Base-by-base conservation (phyloP, 2,113 vertebrate species). In the Poeciliopsis occidentalis region DNA sequence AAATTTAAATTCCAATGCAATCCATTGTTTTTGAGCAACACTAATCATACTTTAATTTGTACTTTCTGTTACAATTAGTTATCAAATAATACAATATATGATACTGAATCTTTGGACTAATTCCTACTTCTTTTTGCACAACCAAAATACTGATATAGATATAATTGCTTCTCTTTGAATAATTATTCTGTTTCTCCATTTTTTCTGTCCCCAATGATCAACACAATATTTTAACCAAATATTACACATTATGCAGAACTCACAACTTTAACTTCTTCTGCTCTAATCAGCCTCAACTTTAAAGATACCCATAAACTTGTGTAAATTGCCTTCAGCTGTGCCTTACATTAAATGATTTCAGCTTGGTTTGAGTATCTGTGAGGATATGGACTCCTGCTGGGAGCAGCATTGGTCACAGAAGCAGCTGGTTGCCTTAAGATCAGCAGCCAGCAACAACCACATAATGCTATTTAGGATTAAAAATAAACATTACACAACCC, bases 351-450 rank as follows among this genome's bases (percentile, higher is more conserved):
- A 57, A 57, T n/a, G 8, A n/a, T 57, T 57, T 57, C 51, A 57
- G 51, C 74, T 82, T 71, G 44, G 82, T 79, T 72, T 61, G 64
- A 29, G 73, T 66, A 76, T 63, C 77, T 37, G 17, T 7, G 51
- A 24, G 19, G 17, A 24, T 57, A 57, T 10, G 57, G 27, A 71
- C 74, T 73, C 39, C 39, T 87, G 75, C 85, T 83, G 60, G 62
- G 73, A 84, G 82, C 85, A 86, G 71, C 19, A 5, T 51, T 51
- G 76, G 83, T 78, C 71, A 87, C 37, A 70, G 69, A 76, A 85
- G 76, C 80, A 87, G 85, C 85, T 91, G 87, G 73, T 67, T 73
- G 44, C 41, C 8, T 79, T 85, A 83, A 85, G 73, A 37, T 26
- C 51, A 57, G 24, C 22, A 57, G 51, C 22, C 22, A n/a, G 51